Evolutionary conservation across 2,113 vertebrate species (phyloP).

Genomic region (Prinia subflava): DNA sequence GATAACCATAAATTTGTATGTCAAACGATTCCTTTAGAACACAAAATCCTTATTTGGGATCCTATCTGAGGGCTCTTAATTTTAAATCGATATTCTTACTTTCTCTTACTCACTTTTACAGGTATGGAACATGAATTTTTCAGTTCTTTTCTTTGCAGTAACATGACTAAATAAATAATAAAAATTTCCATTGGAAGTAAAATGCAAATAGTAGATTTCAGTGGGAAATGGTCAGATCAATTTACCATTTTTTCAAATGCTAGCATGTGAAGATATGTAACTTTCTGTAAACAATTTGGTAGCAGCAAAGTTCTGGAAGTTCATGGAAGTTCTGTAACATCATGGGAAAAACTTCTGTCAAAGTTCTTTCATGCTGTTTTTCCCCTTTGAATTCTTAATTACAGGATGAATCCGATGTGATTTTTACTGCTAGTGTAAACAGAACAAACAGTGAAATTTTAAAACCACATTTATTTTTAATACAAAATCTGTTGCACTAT

Average conservation of each 20-base stretch:
- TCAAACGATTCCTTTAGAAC: neutral
- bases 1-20: neutral
- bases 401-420: neutral
- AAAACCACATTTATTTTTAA: slow-evolving; percentile 94
- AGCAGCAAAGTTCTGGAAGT: neutral
- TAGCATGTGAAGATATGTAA: neutral
- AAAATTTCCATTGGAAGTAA: neutral
- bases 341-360: neutral
- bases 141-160: neutral
- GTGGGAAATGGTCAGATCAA: neutral
- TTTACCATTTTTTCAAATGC: neutral
- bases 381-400: neutral
- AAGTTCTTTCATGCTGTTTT: neutral
- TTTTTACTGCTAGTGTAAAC: slow-evolving; percentile 19
- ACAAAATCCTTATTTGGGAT: neutral
- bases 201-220: neutral
- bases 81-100: neutral
- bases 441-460: slow-evolving; percentile 74
- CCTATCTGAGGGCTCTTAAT: neutral
- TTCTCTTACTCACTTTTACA: neutral
- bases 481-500: slow-evolving; percentile 85
- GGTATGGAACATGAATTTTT: neutral
- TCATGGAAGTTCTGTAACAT: neutral
- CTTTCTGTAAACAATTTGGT: neutral
- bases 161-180: neutral